Base-by-base conservation (phyloP, 2,797 vertebrate genomes). In the Acipenser ruthenus region DNA sequence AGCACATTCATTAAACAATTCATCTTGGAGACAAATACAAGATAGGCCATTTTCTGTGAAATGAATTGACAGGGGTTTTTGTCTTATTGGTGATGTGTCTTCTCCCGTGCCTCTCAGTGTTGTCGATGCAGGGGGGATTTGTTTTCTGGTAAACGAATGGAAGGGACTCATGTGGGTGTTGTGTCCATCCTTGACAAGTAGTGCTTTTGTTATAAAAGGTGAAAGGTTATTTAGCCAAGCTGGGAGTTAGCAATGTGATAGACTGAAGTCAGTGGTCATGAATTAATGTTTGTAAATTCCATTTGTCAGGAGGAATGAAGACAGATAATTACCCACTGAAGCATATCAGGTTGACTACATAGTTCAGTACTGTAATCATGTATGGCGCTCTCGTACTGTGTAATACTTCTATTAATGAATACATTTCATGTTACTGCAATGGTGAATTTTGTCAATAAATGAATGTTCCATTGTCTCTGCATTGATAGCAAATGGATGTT, bases 1-100 rank as follows among this genome's bases (percentile, higher is more conserved):
- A 86, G 83, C 85, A 88, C 81, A 68, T 78, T 78, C 65, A 78
- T 84, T 85, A 85, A 87, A 88, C 87, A 86, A 79, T 64, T 70
- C 13, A 50, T 73, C 80, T 67, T 73, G 67, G 74, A 84, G 78
- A 86, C 81, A 85, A 85, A 86, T 77, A 86, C 63, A 15, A 83
- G 85, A 88, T 83, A 85, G 79, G 70, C 78, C 68, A 76, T 84
- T 71, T 56, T 72, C 73, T 80, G 76, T 71, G 55, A 7, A 69
- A 63, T 73, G 58, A 67, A 18, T 55, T n/a, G 52, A 55, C n/a
- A 9, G n/a, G 52, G 9, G 52, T n/a, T 6, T 52, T n/a, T n/a
- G 4, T 55, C 52, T 10, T 55, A 37, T 37, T 37, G 2, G 23
- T 37, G 4, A 37, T 37, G 4, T 4, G 23, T 37, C 23, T 37